Evolutionary conservation across 2,113 vertebrate species (phyloP), one percentile per base, ranked within the genome.

Genomic region (Trachemys scripta): DNA sequence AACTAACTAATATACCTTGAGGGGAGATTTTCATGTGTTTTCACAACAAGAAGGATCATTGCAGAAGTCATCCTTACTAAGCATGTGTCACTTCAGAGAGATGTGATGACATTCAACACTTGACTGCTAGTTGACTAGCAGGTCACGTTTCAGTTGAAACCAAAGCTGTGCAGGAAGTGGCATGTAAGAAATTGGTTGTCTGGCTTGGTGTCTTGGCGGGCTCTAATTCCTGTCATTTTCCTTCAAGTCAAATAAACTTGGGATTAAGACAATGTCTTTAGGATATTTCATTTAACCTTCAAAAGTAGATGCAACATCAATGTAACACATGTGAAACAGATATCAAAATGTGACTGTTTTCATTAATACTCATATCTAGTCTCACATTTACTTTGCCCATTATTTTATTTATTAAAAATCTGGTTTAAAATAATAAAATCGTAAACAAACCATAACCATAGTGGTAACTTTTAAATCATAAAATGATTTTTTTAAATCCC

Each of bases 141-240:
- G 93, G 54, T 95, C 90, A 95, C 8, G 6, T 95, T 96, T 97
- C 87, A 76, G 89, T 90, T 95, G 92, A 97, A 91, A 93, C 78
- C 92, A 94, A 96, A 95, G 86, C 89, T 49, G 10, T 62, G 50
- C 42, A 97, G 56, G 88, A 91, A 59, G 65, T 83, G 85, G 29
- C 54, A 50, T 83, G 29, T 93, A 27, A 89, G 94, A 88, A 91
- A 72, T 25, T 27, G 54, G 8, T 80, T 97, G 35, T 93, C 76
- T 89, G 79, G 42, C 56, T 91, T 95, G 31, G 65, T 94, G 88
- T 72, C 47, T 88, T 91, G 65, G 20, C 79, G 95, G 76, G 2
- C 92, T 92, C 93, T 87, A 8, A 93, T 94, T 96, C 95, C 82
- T 96, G 81, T 94, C 49, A n/a, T 83, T 90, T 92, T 91, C 16